Evolutionary conservation across 1,140 invertebrate genomes (phyloP), one percentile per base, ranked within the genome.

Genomic region (Andricus grossulariae): DNA sequence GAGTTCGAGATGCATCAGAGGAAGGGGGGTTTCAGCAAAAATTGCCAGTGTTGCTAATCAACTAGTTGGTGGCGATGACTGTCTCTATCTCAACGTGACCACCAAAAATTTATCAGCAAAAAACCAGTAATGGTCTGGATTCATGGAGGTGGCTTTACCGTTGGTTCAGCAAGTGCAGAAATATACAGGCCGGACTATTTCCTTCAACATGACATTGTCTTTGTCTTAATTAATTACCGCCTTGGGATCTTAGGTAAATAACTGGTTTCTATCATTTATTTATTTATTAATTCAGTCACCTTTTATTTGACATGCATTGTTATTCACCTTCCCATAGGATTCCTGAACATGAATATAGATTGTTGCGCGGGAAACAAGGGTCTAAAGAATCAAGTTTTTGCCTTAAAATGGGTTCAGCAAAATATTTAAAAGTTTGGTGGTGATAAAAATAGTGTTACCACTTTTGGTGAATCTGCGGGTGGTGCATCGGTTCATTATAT

Each of bases 81-180:
- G 96, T 87, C 89, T 97, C 6, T 95, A 95, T 80, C 89, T 97
- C 12, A 96, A 97, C 87, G 93, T 97, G 10, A 96, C 95, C n/a
- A 94, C 95, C 0, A 96, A 95, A 54, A 89, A 89, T 50, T 89
- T 93, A 79, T 90, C 91, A 0, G 92, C 52, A 70, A 82, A 73
- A 18, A 83, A 92, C 93, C 95, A 0, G 95, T 96, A 0, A 92
- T 96, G 87, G 92, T 96, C 1, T 96, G 92, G 88, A 93, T 96
- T 39, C 94, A 95, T 85, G 95, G 95, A 5, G 95, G 96, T 39
- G 93, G 88, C 50, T 95, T 95, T 81, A 83, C 88, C 5, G 75
- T 85, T 13, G 94, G 94, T 2, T 92, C 92, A 21, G 92, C 82
- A 7, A 83, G 77, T 21, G 82, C 78, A 13, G 83, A 86, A 12